Conservation (phyloP, 2,113 vertebrate species). For the Rhinolophus ferrumequinum region DNA sequence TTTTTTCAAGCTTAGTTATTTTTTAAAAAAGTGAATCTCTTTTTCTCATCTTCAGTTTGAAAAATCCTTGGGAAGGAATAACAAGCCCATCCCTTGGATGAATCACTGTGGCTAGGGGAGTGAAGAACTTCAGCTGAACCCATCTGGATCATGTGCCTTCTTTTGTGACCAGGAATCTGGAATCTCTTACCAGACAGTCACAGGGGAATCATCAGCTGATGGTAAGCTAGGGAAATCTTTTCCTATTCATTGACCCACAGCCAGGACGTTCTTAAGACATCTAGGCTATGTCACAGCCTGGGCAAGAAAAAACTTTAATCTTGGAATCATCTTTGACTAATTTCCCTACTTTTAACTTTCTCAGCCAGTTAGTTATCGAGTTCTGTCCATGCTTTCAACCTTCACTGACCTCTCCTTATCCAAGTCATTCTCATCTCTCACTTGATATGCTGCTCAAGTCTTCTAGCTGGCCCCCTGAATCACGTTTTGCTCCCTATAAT, state of each 20-base stretch:
- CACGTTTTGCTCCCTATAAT: neutral
- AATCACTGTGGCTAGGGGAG: neutral
- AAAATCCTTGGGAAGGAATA: neutral
- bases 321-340: neutral
- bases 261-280: neutral
- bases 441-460: neutral
- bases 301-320: neutral
- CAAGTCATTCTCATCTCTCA: neutral
- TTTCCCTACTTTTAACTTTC: neutral
- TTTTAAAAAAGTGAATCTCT: neutral
- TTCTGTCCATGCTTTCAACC: neutral
- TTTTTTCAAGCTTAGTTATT: constrained; percentile 25
- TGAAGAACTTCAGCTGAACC: neutral
- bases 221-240: neutral
- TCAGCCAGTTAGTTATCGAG: neutral
- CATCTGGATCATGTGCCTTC: neutral
- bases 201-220: neutral
- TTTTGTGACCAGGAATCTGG: neutral
- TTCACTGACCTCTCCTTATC: neutral
- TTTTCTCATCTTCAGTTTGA: neutral
- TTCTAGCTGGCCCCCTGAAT: neutral
- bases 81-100: neutral
- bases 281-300: neutral
- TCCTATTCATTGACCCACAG: neutral
- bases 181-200: neutral